Conservation (phyloP, 1,140 invertebrate species). For the Heliconius melpomene region DNA sequence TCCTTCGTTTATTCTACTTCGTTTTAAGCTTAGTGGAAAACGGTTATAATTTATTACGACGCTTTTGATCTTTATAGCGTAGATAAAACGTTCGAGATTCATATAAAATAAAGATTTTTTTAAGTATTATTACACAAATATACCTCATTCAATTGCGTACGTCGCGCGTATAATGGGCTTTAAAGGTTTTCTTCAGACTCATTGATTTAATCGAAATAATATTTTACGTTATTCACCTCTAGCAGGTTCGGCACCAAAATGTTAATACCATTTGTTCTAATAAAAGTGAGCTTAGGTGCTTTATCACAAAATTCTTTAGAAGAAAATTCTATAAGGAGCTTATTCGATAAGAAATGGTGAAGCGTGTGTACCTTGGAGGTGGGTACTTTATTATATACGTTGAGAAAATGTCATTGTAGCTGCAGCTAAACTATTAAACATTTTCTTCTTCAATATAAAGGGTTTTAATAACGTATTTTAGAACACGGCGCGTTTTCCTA, state of each 20-base stretch:
- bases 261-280: constrained; percentile 23
- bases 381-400: constrained; percentile 18
- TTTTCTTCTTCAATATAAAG: constrained; percentile 10
- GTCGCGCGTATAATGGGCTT: constrained; percentile 3
- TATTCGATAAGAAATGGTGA: constrained; percentile 36
- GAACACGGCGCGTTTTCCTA: not conserved
- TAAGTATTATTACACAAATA: not conserved
- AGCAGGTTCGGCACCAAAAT: constrained; percentile 10
- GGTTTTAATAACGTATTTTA: constrained; percentile 8
- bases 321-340: constrained; percentile 38
- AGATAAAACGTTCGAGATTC: not conserved
- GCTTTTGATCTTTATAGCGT: constrained; percentile 1
- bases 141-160: not conserved
- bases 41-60: constrained; percentile 6
- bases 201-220: not conserved
- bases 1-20: not conserved
- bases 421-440: constrained; percentile 11
- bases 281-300: constrained; percentile 23
- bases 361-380: constrained; percentile 19
- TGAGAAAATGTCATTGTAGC: constrained; percentile 27
- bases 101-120: not conserved
- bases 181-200: constrained; percentile 3
- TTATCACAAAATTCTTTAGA: constrained; percentile 26
- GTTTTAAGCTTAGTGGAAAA: not conserved
- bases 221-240: constrained; percentile 1